Percentiles rank a stretch among this genome's conserved stretches.
Conservation (phyloP, 2,797 vertebrate species). For the Zenarchopterus dispar region DNA sequence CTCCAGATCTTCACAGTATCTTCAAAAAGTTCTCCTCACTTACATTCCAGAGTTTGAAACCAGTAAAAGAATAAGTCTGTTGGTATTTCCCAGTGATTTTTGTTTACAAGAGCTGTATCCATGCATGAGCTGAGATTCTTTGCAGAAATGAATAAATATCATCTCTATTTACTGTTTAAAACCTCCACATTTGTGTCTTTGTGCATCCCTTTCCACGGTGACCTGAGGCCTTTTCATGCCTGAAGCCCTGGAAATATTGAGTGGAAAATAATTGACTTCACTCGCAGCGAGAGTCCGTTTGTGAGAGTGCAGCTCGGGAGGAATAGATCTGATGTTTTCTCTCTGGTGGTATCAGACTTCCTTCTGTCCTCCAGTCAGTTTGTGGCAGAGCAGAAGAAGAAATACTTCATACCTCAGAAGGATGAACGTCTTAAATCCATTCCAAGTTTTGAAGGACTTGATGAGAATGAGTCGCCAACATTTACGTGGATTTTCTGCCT, state of each 20-base stretch:
- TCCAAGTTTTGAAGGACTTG: too few relatives aligned
- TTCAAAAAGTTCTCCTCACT: conserved; percentile 58
- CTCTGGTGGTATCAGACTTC: background rate
- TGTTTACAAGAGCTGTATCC: conserved; percentile 91
- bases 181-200: background rate
- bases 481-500: too few relatives aligned
- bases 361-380: background rate
- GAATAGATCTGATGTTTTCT: background rate
- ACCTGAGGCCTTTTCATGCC: conserved; percentile 6
- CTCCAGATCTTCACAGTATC: conserved; percentile 30
- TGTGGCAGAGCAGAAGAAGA: too few relatives aligned
- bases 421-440: too few relatives aligned
- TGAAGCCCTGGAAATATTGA: conserved; percentile 33
- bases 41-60: conserved; percentile 86
- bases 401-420: too few relatives aligned
- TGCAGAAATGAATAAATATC: conserved; percentile 80
- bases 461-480: too few relatives aligned
- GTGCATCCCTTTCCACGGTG: background rate
- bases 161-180: conserved; percentile 76
- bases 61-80: conserved; percentile 69
- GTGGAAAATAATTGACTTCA: conserved; percentile 17
- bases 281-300: background rate
- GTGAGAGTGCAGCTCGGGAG: background rate
- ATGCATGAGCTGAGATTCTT: conserved; percentile 85
- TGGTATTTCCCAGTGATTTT: conserved; percentile 78